phyloP scores from a whole-genome alignment of 2,113 vertebrate species.

The Rhinolophus ferrumequinum region DNA sequence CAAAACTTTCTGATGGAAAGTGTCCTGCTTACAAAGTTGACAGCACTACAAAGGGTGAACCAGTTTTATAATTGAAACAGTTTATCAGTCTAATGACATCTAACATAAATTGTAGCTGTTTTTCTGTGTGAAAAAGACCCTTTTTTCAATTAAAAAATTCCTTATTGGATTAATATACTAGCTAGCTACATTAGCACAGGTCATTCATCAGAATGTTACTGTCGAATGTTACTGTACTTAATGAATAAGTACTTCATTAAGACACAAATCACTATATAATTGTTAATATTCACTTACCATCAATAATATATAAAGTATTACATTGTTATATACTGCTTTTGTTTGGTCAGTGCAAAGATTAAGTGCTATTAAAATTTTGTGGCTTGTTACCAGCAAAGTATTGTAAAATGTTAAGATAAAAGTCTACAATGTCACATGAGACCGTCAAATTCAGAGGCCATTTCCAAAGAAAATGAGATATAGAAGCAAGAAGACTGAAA shows the following conservation, averaged over 20 bases:
- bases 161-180: neutral
- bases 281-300: slow-evolving; percentile 5
- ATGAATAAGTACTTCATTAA: neutral
- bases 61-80: neutral
- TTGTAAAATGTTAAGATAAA: neutral
- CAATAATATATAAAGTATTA: slow-evolving; percentile 34
- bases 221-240: no score
- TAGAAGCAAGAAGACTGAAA: neutral
- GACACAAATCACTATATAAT: neutral
- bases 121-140: neutral
- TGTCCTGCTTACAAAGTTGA: neutral
- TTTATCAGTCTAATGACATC: neutral
- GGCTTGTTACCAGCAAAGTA: neutral
- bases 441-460: neutral
- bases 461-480: neutral
- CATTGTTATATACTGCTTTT: neutral
- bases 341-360: neutral
- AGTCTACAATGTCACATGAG: neutral
- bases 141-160: neutral
- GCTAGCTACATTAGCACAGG: neutral
- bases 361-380: neutral
- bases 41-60: neutral
- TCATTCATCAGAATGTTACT: neutral
- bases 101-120: neutral
- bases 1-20: neutral